phyloP scores from a whole-genome alignment of 2,113 vertebrate genomes.

The Trichomycterus rosablanca region DNA sequence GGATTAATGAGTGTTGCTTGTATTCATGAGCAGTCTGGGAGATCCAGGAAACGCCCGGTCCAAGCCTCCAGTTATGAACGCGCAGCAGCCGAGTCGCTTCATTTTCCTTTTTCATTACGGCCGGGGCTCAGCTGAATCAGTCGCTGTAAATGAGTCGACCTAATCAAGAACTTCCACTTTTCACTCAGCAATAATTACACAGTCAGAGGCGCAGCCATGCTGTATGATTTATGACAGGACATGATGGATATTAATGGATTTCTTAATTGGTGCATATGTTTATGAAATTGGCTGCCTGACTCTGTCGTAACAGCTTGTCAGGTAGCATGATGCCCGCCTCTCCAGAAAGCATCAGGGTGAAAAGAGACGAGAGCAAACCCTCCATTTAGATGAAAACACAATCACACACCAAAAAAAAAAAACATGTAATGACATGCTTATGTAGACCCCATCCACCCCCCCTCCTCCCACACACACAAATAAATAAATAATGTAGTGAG shows the following conservation, averaged over 20 bases:
- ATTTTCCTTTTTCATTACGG: conserved; percentile 67
- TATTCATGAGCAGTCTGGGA: conserved; percentile 36
- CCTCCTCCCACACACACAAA: neutral
- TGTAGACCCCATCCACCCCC: too few relatives aligned
- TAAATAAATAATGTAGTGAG: too few relatives aligned
- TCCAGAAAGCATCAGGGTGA: conserved; percentile 31
- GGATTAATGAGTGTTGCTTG: conserved; percentile 28
- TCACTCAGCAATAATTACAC: conserved; percentile 68
- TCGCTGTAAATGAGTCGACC: conserved; percentile 61
- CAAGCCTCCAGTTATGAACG: conserved; percentile 62
- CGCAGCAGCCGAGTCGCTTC: conserved; percentile 52
- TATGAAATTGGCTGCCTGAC: conserved; percentile 62
- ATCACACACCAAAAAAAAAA: neutral
- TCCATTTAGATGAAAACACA: conserved; percentile 13
- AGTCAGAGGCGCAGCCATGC: conserved; percentile 56
- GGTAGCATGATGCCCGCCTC: conserved; percentile 40
- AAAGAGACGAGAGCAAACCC: neutral
- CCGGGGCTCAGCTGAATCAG: conserved; percentile 63
- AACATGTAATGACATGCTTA: too few relatives aligned
- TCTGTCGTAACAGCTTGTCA: conserved; percentile 54
- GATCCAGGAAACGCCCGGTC: conserved; percentile 31
- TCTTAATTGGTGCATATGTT: conserved; percentile 70
- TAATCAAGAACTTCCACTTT: conserved; percentile 69
- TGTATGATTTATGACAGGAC: conserved; percentile 69
- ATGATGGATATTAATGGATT: conserved; percentile 74